Evolutionary conservation across 92 coral and sea anemone species (phyloP).

Genomic region (Galaxea fascicularis): DNA sequence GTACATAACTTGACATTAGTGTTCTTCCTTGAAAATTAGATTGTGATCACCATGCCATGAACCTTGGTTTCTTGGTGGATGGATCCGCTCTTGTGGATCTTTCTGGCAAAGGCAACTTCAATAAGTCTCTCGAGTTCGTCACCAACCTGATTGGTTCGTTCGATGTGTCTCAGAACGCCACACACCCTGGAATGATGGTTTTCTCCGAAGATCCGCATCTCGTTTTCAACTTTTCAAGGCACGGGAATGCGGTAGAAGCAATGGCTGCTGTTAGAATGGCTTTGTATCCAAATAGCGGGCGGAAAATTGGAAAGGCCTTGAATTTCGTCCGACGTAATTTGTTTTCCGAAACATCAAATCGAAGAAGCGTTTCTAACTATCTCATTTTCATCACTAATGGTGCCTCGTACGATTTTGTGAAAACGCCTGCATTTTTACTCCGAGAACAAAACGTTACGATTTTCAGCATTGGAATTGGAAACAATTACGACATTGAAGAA

Average conservation of each 20-base stretch:
- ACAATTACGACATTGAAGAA: neutral
- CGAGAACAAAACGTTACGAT: conserved; percentile 22
- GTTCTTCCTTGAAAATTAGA: neutral
- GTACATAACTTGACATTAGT: neutral
- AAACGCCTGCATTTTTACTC: neutral
- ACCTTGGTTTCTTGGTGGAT: conserved; percentile 34
- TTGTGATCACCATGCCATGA: conserved; percentile 24
- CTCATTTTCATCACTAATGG: conserved; percentile 20
- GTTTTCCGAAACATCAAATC: neutral
- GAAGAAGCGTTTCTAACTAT: neutral
- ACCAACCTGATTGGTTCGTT: conserved; percentile 16
- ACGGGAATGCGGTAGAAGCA: neutral
- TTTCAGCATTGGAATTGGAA: conserved; percentile 21
- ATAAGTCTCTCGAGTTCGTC: conserved; percentile 26
- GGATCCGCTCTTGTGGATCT: conserved; percentile 19
- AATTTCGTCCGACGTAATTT: neutral
- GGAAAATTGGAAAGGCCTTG: conserved; percentile 22
- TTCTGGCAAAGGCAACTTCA: conserved; percentile 31
- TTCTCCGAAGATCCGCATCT: conserved; percentile 26
- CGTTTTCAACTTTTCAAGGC: conserved; percentile 5
- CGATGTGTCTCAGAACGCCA: conserved; percentile 1
- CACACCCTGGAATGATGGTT: conserved; percentile 14
- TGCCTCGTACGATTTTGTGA: conserved; percentile 17
- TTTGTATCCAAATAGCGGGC: neutral
- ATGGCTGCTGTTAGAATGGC: conserved; percentile 6